A percentile compares a stretch with the other conserved stretches of the same genome.
These are phyloP conservation scores for Cotesia glomerata DNA, from an alignment of 1,140 invertebrate genomes.

Conservation along the genomic window DNA sequence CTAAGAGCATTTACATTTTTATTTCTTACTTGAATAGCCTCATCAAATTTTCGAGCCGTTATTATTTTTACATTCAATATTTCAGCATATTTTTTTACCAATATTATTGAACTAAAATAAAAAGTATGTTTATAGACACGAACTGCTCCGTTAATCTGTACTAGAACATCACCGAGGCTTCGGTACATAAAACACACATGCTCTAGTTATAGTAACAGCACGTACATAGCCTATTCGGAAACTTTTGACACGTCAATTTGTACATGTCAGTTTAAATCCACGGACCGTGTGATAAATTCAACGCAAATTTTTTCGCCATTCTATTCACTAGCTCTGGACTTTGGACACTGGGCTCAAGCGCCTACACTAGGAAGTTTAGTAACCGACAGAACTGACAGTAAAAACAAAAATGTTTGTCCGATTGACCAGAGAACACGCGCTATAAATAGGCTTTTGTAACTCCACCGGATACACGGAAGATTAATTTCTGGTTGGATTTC, in stretches of 20 bases:
- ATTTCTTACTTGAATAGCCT: background rate
- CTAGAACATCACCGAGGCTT: background rate
- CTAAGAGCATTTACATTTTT: background rate
- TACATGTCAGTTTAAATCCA: conserved; percentile 46
- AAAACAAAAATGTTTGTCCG: conserved; percentile 29
- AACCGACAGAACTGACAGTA: conserved; percentile 6
- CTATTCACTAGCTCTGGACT: background rate
- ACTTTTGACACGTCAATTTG: conserved; percentile 49
- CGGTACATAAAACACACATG: background rate
- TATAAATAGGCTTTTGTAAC: conserved; percentile 1
- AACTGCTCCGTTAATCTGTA: conserved; percentile 12
- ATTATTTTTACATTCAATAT: too few relatives aligned
- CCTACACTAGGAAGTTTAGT: too few relatives aligned
- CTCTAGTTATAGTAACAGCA: conserved; percentile 24
- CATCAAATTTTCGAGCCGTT: background rate
- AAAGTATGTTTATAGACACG: background rate
- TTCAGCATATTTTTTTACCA: too few relatives aligned
- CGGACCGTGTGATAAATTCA: conserved; percentile 24
- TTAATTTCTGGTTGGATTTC: conserved; percentile 36
- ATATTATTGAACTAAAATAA: too few relatives aligned
- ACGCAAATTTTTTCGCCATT: background rate
- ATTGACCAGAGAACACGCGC: conserved; percentile 28
- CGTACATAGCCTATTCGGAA: conserved; percentile 25
- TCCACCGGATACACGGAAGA: conserved; percentile 34
- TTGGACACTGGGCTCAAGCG: background rate